Evolutionary conservation across 2,888 invertebrate species (phyloP).

Genomic region (Neria commutata): DNA sequence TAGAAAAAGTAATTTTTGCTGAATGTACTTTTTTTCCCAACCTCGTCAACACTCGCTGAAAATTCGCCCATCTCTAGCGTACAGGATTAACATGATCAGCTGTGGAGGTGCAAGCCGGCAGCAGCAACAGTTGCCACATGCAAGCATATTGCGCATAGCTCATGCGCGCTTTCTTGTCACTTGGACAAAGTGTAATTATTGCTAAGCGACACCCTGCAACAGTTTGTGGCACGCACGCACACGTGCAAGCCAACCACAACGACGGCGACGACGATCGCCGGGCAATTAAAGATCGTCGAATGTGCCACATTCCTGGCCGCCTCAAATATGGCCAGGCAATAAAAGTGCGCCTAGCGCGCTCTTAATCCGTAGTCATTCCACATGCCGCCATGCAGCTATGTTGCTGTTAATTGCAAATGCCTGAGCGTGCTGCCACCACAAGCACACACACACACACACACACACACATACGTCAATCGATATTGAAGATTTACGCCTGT

Average conservation of each 20-base stretch:
- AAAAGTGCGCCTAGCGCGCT: neutral
- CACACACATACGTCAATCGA: too few relatives aligned
- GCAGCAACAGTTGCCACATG: too few relatives aligned
- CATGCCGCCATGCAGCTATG: neutral
- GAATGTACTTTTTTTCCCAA: too few relatives aligned
- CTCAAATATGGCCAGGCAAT: neutral
- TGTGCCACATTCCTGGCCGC: neutral
- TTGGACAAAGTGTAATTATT: constrained; percentile 38
- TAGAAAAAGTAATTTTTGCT: too few relatives aligned
- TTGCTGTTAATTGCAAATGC: neutral
- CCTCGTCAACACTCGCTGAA: too few relatives aligned
- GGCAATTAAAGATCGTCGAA: neutral
- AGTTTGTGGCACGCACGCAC: neutral
- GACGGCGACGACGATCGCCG: neutral
- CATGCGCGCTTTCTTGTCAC: constrained; percentile 19
- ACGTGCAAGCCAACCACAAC: neutral
- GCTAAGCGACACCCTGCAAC: constrained; percentile 34
- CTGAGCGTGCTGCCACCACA: constrained; percentile 21
- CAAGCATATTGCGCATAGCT: too few relatives aligned
- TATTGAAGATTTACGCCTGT: too few relatives aligned
- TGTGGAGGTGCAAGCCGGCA: too few relatives aligned
- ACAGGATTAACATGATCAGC: too few relatives aligned
- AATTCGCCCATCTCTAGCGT: too few relatives aligned
- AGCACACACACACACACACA: neutral
- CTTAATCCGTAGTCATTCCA: neutral